Evolutionary conservation across 2,797 vertebrate genomes (phyloP).

Genomic region (Tarsius wallacei): DNA sequence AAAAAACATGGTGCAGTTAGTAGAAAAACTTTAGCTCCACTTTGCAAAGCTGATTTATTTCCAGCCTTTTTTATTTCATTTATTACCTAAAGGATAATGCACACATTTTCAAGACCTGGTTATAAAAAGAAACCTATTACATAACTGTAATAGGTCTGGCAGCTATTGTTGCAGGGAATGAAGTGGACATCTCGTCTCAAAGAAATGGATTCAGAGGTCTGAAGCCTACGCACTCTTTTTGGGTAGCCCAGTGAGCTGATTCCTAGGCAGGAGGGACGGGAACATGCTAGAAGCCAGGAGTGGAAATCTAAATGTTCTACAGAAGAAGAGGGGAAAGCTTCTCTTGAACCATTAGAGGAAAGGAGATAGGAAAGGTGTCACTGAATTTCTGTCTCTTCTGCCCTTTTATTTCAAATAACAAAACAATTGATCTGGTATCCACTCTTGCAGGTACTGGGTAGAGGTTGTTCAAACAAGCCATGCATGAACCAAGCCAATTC

Average conservation of each 20-base stretch:
- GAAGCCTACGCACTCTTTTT: neutral
- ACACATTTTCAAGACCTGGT: constrained; percentile 75
- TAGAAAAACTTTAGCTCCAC: constrained; percentile 53
- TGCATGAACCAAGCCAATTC: neutral
- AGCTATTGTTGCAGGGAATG: constrained; percentile 68
- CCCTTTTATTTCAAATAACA: neutral
- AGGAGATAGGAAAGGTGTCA: neutral
- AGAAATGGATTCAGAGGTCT: constrained; percentile 12
- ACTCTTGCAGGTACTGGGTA: neutral
- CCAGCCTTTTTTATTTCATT: constrained; percentile 75
- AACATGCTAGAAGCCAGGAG: neutral
- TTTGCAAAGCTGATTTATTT: constrained; percentile 80
- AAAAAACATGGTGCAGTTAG: neutral
- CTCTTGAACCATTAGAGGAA: neutral
- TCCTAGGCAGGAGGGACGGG: neutral
- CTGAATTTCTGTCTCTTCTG: neutral
- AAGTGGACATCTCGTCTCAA: constrained; percentile 65
- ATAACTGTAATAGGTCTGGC: constrained; percentile 74
- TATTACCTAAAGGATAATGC: constrained; percentile 84
- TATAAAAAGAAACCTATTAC: constrained; percentile 84
- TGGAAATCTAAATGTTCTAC: neutral
- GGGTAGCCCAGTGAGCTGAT: neutral
- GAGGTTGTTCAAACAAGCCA: neutral
- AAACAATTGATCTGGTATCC: neutral
- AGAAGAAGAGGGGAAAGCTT: neutral